Evolutionary conservation across 2,888 invertebrate genomes (phyloP).

Genomic region (Harmothoe impar): DNA sequence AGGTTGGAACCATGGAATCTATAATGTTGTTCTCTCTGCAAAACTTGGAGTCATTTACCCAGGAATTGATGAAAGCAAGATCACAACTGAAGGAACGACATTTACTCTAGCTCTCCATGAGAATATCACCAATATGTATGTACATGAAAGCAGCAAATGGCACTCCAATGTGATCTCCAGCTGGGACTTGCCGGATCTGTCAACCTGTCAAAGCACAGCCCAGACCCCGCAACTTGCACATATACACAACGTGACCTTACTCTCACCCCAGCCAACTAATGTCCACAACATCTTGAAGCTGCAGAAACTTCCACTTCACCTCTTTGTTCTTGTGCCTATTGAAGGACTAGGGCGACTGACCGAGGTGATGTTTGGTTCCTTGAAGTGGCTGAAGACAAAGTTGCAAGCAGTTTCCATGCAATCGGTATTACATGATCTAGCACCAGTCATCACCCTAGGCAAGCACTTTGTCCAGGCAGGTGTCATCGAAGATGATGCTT

Average conservation of each 20-base stretch:
- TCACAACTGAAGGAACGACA: slow-evolving; percentile 67
- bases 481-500: slow-evolving; percentile 44
- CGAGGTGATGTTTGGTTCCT: slow-evolving; percentile 67
- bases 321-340: slow-evolving; percentile 67
- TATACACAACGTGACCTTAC: background rate
- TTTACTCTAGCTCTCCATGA: slow-evolving; percentile 68
- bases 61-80: slow-evolving; percentile 64
- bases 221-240: background rate
- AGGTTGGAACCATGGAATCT: slow-evolving; percentile 65
- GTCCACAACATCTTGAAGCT: slow-evolving; percentile 63
- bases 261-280: slow-evolving; percentile 59
- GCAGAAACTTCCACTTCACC: slow-evolving; percentile 61
- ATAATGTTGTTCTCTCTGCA: slow-evolving; percentile 17
- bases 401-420: slow-evolving; percentile 13
- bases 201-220: background rate
- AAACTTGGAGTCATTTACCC: slow-evolving; percentile 67
- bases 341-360: slow-evolving; percentile 67
- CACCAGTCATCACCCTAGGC: slow-evolving; percentile 36
- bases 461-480: slow-evolving; percentile 62
- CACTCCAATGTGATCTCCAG: background rate
- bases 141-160: background rate
- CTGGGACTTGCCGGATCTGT: background rate
- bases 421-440: slow-evolving; percentile 63
- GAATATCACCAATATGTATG: slow-evolving; percentile 65
- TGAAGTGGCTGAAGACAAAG: slow-evolving; percentile 68